These are phyloP conservation scores for Sternotherus odoratus DNA, from an alignment of 2,797 vertebrate genomes.

Conservation along the genomic window DNA sequence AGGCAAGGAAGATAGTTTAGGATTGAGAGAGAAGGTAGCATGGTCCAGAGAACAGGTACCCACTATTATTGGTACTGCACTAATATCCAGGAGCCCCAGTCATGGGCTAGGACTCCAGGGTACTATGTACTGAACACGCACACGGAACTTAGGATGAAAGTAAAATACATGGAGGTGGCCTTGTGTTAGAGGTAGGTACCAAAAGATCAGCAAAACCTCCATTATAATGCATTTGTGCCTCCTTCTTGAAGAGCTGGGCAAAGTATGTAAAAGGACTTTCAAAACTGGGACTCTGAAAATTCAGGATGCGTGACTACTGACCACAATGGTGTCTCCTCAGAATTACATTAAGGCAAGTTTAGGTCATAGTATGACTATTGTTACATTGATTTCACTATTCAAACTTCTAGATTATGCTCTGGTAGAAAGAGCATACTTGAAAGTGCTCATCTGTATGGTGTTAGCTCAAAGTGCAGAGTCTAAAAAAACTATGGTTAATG, in stretches of 20 bases:
- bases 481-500: neutral
- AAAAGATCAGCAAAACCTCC: neutral
- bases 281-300: neutral
- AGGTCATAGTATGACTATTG: neutral
- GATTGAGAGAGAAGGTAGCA: neutral
- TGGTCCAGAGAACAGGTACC: neutral
- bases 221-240: neutral
- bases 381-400: neutral
- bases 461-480: neutral
- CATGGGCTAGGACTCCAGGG: neutral
- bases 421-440: neutral
- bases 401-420: neutral
- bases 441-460: neutral
- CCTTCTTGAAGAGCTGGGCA: neutral
- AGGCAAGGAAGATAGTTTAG: too few relatives aligned
- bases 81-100: neutral
- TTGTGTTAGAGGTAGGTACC: neutral
- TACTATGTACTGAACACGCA: neutral
- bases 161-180: neutral
- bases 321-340: neutral
- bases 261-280: neutral
- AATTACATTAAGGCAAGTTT: neutral
- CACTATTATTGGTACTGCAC: neutral
- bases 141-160: neutral
- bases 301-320: neutral